phyloP scores from a whole-genome alignment of 2,113 vertebrate genomes.

The Alexandromys fortis region DNA sequence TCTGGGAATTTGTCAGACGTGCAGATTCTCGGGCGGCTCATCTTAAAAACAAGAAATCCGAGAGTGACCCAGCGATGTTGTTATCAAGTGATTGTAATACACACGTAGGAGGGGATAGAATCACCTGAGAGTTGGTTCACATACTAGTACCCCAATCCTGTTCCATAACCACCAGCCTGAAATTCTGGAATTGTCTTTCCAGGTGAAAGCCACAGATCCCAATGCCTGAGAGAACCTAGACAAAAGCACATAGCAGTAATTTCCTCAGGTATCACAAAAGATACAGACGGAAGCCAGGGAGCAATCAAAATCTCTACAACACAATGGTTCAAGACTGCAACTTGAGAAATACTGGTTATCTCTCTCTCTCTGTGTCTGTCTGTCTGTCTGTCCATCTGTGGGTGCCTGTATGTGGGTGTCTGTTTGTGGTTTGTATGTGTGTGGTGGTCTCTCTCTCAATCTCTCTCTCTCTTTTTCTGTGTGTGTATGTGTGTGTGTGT shows the following conservation, averaged over 20 bases:
- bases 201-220: neutral
- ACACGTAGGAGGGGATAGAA: neutral
- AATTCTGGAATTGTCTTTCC: neutral
- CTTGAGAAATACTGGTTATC: neutral
- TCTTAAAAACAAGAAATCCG: neutral
- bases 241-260: neutral
- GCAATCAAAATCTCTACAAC: neutral
- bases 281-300: neutral
- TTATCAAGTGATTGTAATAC: neutral
- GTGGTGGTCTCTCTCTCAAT: neutral
- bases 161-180: neutral
- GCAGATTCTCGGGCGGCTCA: neutral
- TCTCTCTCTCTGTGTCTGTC: neutral
- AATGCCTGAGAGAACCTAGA: neutral
- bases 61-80: neutral
- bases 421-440: neutral
- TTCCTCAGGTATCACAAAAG: neutral
- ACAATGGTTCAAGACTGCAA: neutral
- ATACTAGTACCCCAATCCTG: neutral
- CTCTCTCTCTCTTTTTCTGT: no score
- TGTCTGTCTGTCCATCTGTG: neutral
- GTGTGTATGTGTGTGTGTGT: neutral
- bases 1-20: slow-evolving; percentile 4
- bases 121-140: neutral
- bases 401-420: neutral